Evolutionary conservation across 2,888 invertebrate species (phyloP), one percentile per base, ranked within the genome.

Genomic region (Hylaea fasciaria): DNA sequence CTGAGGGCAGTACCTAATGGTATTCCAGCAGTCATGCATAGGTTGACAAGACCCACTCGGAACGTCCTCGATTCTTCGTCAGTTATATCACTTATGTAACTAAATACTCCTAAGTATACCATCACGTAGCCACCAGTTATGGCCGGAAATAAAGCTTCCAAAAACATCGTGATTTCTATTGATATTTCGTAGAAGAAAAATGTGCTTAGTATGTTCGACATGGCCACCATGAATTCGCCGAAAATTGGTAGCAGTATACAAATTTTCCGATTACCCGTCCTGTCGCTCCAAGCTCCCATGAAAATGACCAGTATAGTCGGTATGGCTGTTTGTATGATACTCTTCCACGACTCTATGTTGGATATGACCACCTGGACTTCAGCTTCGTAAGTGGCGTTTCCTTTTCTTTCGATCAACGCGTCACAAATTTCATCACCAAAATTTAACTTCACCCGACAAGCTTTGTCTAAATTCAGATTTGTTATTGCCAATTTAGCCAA

Each of bases 401-500:
- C 89, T 62, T 74, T 81, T 50, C 77, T 81, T 16, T 81, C 78
- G 2, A 91, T 81, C 11, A 91, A 61, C 0, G 83, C 80, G 61
- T 87, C 82, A 68, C 91, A 91, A 12, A 91, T 82, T n/a, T 75
- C 72, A 49, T 89, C 83, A 37, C 83, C 85, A 17, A 74, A 86
- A 12, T 77, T 66, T 41, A 82, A 59, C 65, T 88, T 91, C 0
- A 90, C 83, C 22, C 90, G 72, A 52, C 91, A 91, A 0, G 89
- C 81, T 77, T 91, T 91, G 48, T 91, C 91, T 65, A 91, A 73
- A 71, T 91, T 91, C 0, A 91, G 69, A 68, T 91, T 91, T 62
- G 91, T 89, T 40, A 89, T 94, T 5, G 96, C 96, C 63, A 97
- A 78, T 66, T 94, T 94, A 0, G 96, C 94, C 29, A 94, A 73